Percentiles rank a stretch among this genome's conserved stretches.
These are phyloP conservation scores for Nymphalis io DNA, from an alignment of 1,140 invertebrate species.

Conservation along the genomic window DNA sequence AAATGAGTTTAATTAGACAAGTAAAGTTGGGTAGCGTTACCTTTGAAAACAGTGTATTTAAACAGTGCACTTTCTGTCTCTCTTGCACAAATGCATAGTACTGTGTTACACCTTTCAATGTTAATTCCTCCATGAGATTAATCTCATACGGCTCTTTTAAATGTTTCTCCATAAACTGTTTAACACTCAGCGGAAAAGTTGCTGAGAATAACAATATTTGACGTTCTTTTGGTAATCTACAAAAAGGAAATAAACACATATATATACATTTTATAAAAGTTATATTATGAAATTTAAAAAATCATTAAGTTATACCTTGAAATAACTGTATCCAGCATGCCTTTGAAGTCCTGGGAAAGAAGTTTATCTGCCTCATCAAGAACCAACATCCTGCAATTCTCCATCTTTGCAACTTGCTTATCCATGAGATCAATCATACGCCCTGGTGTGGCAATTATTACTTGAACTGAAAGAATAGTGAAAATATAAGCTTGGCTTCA, in stretches of 20 bases:
- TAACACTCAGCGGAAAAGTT: conserved; percentile 99
- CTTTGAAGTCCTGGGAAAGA: conserved; percentile 99
- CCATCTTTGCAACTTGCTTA: conserved; percentile 98
- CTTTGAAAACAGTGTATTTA: conserved; percentile 99
- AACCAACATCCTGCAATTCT: conserved; percentile 97
- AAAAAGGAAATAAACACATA: conserved; percentile 25
- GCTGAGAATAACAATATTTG: conserved; percentile 99
- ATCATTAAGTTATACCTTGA: conserved; percentile 80
- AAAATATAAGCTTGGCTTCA: background rate
- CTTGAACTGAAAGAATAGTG: conserved; percentile 88
- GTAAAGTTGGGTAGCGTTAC: conserved; percentile 79
- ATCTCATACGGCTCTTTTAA: conserved; percentile 98
- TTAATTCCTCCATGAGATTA: conserved; percentile 99
- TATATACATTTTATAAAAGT: background rate
- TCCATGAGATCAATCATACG: conserved; percentile 99
- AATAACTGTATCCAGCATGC: conserved; percentile 98
- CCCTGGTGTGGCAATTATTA: conserved; percentile 99
- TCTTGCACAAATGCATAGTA: conserved; percentile 99
- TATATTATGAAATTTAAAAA: background rate
- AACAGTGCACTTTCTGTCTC: conserved; percentile 99
- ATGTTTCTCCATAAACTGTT: conserved; percentile 99
- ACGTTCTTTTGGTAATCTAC: conserved; percentile 94
- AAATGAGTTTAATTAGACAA: too few relatives aligned
- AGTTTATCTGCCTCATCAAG: conserved; percentile 99
- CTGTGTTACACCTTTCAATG: conserved; percentile 99